Evolutionary conservation across 2,797 vertebrate species (phyloP).

Genomic region (Mormyrops boulengeri): DNA sequence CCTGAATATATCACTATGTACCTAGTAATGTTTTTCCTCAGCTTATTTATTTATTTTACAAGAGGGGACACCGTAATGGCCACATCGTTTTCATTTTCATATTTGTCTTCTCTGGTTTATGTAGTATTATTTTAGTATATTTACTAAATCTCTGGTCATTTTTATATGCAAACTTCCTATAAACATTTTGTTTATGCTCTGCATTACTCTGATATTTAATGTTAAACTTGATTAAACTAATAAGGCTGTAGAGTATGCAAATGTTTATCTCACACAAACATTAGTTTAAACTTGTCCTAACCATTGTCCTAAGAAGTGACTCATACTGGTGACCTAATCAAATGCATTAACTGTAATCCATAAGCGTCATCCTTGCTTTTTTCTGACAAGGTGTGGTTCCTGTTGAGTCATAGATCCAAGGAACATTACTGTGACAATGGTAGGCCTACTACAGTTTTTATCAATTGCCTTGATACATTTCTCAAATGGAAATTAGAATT

Average conservation of each 20-base stretch:
- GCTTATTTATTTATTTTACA: background rate
- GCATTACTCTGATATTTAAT: background rate
- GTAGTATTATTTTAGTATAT: background rate
- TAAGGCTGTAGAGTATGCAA: background rate
- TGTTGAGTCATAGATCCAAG: constrained; percentile 43
- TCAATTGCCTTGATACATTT: background rate
- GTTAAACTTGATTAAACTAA: background rate
- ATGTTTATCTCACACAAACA: background rate
- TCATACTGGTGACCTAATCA: background rate
- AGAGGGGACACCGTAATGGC: background rate
- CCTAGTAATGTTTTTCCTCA: background rate
- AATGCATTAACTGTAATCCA: background rate
- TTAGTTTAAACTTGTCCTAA: background rate
- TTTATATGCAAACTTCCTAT: background rate
- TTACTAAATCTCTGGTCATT: background rate
- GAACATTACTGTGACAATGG: constrained; percentile 35
- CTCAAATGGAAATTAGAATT: background rate
- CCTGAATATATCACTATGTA: background rate
- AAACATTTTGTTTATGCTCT: background rate
- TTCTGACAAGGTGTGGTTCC: constrained; percentile 40
- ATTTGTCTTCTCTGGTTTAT: background rate
- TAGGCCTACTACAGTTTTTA: background rate
- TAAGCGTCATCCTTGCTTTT: background rate
- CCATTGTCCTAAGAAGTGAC: background rate
- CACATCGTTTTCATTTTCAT: background rate